A percentile compares a stretch with the other conserved stretches of the same genome.
phyloP scores from a whole-genome alignment of 1,140 invertebrate genomes.

The Trichonephila clavata region DNA sequence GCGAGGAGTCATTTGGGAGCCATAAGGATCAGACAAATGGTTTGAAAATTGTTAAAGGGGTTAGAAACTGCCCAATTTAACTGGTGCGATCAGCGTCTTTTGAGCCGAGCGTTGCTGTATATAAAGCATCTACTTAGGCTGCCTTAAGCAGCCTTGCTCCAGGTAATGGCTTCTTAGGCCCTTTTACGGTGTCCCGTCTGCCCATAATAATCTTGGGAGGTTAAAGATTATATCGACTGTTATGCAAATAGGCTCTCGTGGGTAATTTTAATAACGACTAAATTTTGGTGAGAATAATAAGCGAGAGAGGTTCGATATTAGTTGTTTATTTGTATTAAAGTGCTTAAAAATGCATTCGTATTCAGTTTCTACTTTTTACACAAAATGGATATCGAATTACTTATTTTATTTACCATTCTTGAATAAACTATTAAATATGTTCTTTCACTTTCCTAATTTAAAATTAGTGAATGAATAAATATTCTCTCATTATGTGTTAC shows the following conservation, averaged over 20 bases:
- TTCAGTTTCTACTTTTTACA: neutral
- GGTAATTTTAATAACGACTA: conserved; percentile 45
- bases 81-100: conserved; percentile 49
- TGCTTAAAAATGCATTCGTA: neutral
- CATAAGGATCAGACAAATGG: conserved; percentile 70
- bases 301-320: neutral
- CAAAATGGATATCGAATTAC: neutral
- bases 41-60: conserved; percentile 66
- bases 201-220: conserved; percentile 59
- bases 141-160: conserved; percentile 28
- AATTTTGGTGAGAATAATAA: conserved; percentile 47
- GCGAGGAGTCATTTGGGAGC: conserved; percentile 52
- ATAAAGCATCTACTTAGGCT: conserved; percentile 71
- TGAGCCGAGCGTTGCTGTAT: conserved; percentile 47
- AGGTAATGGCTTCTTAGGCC: conserved; percentile 60
- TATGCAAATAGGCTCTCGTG: conserved; percentile 54
- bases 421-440: too few relatives aligned
- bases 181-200: conserved; percentile 57
- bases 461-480: too few relatives aligned
- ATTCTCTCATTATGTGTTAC: too few relatives aligned
- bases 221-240: conserved; percentile 65
- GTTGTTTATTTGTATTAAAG: neutral
- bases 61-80: conserved; percentile 68
- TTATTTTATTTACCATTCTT: neutral
- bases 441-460: too few relatives aligned